A percentile compares a stretch with the other conserved stretches of the same genome.
Conservation (phyloP, 1,140 invertebrate genomes). For the Anastrepha ludens region DNA sequence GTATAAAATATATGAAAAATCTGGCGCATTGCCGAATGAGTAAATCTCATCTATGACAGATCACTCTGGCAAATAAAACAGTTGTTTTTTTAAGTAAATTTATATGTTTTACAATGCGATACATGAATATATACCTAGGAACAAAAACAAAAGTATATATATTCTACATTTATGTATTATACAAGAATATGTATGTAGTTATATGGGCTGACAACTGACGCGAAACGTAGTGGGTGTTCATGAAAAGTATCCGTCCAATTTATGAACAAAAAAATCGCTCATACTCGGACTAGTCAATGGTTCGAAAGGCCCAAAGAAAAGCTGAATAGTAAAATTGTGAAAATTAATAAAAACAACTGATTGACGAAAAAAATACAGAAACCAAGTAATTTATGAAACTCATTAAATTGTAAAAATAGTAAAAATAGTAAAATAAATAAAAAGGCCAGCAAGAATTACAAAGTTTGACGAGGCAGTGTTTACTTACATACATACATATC, state of each 20-base stretch:
- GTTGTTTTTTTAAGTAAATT: not conserved
- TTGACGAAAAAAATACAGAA: not conserved
- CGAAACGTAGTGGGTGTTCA: not conserved
- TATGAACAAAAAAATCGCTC: not conserved
- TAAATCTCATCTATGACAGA: no score
- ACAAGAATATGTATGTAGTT: no score
- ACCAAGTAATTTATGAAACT: not conserved
- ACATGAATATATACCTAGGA: no score
- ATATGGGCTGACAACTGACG: not conserved
- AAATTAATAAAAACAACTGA: not conserved
- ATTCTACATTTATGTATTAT: no score
- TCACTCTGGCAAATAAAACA: not conserved
- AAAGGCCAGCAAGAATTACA: not conserved
- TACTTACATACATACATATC: not conserved
- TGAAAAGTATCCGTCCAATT: not conserved
- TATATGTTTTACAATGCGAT: not conserved
- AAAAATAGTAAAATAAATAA: not conserved
- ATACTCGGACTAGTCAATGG: not conserved
- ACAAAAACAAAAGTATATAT: no score
- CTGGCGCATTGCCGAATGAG: not conserved
- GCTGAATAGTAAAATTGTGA: not conserved
- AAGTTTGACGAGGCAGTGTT: not conserved
- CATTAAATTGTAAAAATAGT: not conserved
- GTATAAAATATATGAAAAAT: not conserved
- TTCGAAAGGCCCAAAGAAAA: not conserved